Conservation (phyloP, 2,113 vertebrate genomes). For the Gobius niger region DNA sequence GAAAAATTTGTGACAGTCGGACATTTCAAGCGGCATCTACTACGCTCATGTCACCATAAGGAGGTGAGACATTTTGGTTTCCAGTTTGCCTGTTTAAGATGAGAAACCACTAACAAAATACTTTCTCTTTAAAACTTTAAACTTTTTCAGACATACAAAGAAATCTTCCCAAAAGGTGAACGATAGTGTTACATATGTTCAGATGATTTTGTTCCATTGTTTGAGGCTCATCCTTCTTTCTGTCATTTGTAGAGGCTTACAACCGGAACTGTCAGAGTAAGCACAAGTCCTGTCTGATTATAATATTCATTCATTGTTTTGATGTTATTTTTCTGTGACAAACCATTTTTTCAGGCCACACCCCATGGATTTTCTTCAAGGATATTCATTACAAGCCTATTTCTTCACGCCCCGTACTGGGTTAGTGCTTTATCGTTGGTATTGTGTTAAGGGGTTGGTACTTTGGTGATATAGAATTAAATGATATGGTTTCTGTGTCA, state of each 20-base stretch:
- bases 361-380: background rate
- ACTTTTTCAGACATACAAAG: background rate
- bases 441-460: too few relatives aligned
- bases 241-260: background rate
- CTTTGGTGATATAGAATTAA: too few relatives aligned
- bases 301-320: background rate
- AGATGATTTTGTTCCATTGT: background rate
- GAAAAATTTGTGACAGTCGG: too few relatives aligned
- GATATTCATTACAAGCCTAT: too few relatives aligned
- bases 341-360: background rate
- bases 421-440: background rate
- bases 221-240: background rate
- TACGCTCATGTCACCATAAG: accelerated
- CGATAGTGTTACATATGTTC: background rate
- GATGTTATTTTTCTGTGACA: background rate
- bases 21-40: background rate
- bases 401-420: background rate
- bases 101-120: background rate
- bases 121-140: background rate
- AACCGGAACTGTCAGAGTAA: background rate
- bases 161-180: background rate
- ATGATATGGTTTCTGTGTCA: too few relatives aligned
- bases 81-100: background rate
- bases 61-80: conserved; percentile 23
- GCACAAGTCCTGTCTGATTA: background rate